Conservation (phyloP, 2,888 invertebrate species). For the Busseola fusca region DNA sequence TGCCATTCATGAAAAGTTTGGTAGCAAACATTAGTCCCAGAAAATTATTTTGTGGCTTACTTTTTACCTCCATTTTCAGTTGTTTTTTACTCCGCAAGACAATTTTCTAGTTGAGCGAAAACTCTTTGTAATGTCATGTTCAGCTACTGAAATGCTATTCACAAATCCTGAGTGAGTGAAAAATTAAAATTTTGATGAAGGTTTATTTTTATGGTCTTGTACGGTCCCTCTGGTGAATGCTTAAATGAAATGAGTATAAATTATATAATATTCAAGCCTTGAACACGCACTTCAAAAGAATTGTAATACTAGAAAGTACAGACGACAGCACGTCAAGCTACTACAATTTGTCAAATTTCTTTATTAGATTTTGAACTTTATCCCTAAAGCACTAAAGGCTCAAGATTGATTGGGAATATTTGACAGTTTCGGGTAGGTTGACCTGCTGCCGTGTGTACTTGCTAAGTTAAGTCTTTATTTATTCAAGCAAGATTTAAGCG, state of each 20-base stretch:
- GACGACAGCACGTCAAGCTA: too few species aligned
- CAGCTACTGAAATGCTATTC: constrained; percentile 54
- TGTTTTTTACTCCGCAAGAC: constrained; percentile 18
- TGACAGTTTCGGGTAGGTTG: too few species aligned
- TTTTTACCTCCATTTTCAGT: constrained; percentile 26
- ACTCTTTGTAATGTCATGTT: constrained; percentile 31
- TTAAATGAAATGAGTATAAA: constrained; percentile 26
- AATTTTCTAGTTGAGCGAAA: constrained; percentile 51
- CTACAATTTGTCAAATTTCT: too few species aligned
- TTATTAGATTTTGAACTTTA: too few species aligned
- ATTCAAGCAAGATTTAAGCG: constrained; percentile 11
- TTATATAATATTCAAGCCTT: constrained; percentile 24
- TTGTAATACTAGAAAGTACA: constrained; percentile 15
- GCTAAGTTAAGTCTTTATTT: constrained; percentile 19
- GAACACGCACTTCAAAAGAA: neutral
- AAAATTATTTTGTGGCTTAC: constrained; percentile 11
- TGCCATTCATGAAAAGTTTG: constrained; percentile 12
- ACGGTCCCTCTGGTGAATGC: constrained; percentile 8
- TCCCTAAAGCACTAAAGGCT: too few species aligned
- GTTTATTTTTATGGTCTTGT: constrained; percentile 53
- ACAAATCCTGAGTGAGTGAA: constrained; percentile 56
- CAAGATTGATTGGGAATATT: too few species aligned
- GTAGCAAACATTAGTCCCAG: constrained; percentile 14
- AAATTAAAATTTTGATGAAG: constrained; percentile 59
- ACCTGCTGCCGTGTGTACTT: too few species aligned